phyloP scores from a whole-genome alignment of 2,113 vertebrate genomes.

The Cacatua alba region DNA sequence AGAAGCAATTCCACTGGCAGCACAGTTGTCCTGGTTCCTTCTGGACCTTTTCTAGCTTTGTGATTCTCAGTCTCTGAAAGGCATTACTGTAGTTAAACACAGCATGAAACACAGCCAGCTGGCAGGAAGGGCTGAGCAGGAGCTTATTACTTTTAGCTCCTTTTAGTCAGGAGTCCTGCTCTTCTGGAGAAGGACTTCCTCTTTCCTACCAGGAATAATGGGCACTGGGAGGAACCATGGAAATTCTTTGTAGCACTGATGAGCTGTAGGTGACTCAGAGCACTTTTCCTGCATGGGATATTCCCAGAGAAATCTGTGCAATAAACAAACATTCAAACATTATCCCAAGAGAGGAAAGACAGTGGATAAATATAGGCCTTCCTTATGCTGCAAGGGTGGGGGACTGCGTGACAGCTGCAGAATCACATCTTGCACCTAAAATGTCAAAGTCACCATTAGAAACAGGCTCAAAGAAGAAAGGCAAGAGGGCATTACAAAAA shows the following conservation, averaged over 20 bases:
- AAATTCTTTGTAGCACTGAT: background rate
- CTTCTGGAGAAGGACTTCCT: background rate
- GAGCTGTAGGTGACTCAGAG: background rate
- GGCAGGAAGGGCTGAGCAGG: background rate
- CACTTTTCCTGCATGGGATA: background rate
- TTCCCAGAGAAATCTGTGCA: background rate
- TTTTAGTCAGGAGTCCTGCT: background rate
- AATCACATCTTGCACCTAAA: background rate
- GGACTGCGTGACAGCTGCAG: background rate
- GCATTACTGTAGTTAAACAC: background rate
- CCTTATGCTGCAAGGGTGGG: background rate
- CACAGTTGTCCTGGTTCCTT: background rate
- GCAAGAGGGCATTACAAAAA: background rate
- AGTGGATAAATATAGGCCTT: background rate
- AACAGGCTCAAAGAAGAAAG: background rate
- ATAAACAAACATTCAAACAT: background rate
- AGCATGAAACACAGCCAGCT: background rate
- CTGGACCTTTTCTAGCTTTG: background rate
- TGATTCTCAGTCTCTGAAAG: background rate
- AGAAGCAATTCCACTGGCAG: background rate
- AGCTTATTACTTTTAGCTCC: background rate
- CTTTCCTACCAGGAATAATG: background rate
- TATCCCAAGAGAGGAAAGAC: background rate
- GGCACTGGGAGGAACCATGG: background rate
- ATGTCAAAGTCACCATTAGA: background rate